Conservation (phyloP, 2,113 vertebrate species). For the Melanerpes aurifrons region DNA sequence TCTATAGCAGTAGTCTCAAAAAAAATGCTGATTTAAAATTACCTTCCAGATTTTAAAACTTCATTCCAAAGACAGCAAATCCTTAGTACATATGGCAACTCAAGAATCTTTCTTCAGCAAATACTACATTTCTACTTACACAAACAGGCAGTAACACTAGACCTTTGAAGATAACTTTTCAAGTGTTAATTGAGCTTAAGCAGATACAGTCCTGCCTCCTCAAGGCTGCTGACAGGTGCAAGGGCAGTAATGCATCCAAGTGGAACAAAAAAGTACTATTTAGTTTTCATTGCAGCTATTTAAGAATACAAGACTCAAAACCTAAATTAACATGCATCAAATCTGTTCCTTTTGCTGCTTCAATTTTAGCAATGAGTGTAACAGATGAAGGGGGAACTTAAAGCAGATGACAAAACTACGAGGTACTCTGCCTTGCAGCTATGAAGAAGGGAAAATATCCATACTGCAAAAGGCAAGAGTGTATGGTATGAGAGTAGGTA, state of each 20-base stretch:
- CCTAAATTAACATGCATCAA: not conserved
- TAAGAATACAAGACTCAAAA: not conserved
- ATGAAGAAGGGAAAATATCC: not conserved
- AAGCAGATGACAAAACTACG: not conserved
- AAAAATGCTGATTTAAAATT: not conserved
- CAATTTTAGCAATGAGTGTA: not conserved
- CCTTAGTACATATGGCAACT: fast-evolving
- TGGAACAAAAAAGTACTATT: not conserved
- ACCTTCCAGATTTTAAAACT: not conserved
- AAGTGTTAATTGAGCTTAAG: constrained; percentile 52
- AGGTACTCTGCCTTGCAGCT: not conserved
- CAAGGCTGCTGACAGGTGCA: constrained; percentile 53
- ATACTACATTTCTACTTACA: not conserved
- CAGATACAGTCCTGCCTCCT: constrained; percentile 17
- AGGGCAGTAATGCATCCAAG: not conserved
- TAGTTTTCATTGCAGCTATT: constrained; percentile 21
- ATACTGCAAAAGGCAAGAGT: not conserved
- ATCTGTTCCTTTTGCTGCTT: not conserved
- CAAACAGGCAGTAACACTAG: not conserved
- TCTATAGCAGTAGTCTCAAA: not conserved
- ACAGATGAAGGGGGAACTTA: not conserved
- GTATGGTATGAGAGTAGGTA: not conserved
- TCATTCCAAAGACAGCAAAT: not conserved
- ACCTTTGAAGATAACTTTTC: constrained; percentile 42
- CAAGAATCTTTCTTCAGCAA: not conserved